Percentiles rank a stretch among this genome's conserved stretches.
Evolutionary conservation across 2,888 invertebrate genomes (phyloP).

Genomic region (Caenorhabditis virilis): DNA sequence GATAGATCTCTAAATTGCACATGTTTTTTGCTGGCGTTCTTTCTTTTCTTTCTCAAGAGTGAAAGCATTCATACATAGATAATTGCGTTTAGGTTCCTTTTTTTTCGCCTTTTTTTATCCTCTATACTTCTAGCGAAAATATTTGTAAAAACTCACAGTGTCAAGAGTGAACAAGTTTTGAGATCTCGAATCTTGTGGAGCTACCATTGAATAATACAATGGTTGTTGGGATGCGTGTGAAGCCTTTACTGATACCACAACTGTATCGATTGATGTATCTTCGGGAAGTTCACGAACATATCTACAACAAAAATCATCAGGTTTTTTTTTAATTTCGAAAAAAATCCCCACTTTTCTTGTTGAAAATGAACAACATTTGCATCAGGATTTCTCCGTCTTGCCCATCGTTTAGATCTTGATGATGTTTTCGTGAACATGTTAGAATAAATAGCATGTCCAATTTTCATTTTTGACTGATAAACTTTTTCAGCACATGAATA

Average conservation of each 20-base stretch:
- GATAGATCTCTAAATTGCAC: too few relatives aligned
- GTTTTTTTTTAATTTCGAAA: not conserved
- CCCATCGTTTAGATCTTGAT: conserved; percentile 61
- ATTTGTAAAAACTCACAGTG: conserved; percentile 35
- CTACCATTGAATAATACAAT: conserved; percentile 64
- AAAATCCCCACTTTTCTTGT: conserved; percentile 54
- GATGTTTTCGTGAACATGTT: conserved; percentile 8
- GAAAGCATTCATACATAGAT: conserved; percentile 35
- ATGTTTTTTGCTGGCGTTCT: too few relatives aligned
- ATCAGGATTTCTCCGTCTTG: conserved; percentile 60
- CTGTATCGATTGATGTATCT: conserved; percentile 50
- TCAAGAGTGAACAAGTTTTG: conserved; percentile 56
- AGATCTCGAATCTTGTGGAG: conserved; percentile 63
- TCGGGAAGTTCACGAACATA: conserved; percentile 62
- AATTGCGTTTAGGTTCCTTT: conserved; percentile 35
- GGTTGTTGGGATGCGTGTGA: conserved; percentile 55
- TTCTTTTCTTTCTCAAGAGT: not conserved
- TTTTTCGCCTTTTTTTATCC: conserved; percentile 10
- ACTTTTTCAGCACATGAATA: conserved; percentile 30
- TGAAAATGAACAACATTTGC: conserved; percentile 62
- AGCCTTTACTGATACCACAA: conserved; percentile 56
- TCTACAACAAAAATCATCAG: conserved; percentile 27
- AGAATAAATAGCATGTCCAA: conserved; percentile 39
- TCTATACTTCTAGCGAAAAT: too few relatives aligned
- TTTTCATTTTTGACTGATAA: conserved; percentile 14